These are phyloP conservation scores for Galerucella calmariensis DNA, from an alignment of 2,888 invertebrate genomes.

Conservation along the genomic window DNA sequence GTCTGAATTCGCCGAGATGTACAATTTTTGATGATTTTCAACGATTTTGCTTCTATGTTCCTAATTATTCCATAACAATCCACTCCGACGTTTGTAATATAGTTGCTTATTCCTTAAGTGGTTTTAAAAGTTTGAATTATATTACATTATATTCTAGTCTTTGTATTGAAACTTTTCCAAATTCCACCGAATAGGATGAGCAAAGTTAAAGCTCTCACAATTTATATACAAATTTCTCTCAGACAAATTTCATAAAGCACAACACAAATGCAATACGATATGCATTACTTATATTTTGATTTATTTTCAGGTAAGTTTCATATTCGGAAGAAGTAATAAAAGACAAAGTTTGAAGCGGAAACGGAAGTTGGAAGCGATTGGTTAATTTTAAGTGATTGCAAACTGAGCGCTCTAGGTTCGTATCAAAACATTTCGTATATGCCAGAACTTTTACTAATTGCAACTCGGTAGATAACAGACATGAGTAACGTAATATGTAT, in stretches of 20 bases:
- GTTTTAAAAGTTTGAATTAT: background rate
- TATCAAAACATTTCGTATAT: background rate
- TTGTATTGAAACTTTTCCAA: background rate
- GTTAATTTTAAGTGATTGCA: constrained; percentile 1
- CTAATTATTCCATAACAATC: too few species aligned
- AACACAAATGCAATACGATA: constrained; percentile 1
- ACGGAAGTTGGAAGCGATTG: background rate
- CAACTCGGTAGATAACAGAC: too few species aligned
- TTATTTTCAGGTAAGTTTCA: constrained; percentile 40
- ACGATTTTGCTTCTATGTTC: too few species aligned
- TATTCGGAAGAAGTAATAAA: background rate
- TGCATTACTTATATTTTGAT: constrained; percentile 32
- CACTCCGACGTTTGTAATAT: too few species aligned
- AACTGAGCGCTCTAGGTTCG: background rate
- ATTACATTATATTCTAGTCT: background rate
- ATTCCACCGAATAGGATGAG: background rate
- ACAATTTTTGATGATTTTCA: too few species aligned
- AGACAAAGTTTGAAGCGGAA: background rate
- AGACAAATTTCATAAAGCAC: background rate
- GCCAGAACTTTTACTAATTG: too few species aligned
- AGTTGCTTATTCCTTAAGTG: too few species aligned
- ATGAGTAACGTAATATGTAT: too few species aligned
- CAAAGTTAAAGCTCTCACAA: constrained; percentile 1
- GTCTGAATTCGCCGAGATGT: too few species aligned
- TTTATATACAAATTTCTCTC: constrained; percentile 1